phyloP scores from a whole-genome alignment of 2,113 vertebrate genomes.

The Gyps fulvus region DNA sequence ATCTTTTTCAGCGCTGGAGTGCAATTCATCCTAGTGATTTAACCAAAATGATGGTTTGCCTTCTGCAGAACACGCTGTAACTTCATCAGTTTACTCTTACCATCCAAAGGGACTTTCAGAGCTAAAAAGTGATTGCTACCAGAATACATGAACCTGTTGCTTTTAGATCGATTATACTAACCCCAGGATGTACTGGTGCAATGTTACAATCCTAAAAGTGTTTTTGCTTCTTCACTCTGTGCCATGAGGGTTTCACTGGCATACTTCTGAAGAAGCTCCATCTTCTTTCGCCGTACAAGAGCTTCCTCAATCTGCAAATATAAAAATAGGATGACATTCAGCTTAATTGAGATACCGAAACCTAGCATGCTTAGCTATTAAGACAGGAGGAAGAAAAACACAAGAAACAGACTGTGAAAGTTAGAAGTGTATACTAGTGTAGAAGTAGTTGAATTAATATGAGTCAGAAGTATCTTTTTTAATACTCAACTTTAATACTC shows the following conservation, averaged over 20 bases:
- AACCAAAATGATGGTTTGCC: not conserved
- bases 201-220: slow-evolving; percentile 85
- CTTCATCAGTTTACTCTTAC: not conserved
- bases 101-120: not conserved
- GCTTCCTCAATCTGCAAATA: slow-evolving; percentile 90
- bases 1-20: not conserved
- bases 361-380: not conserved
- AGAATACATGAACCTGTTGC: not conserved
- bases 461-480: not conserved
- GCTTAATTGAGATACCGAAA: not conserved
- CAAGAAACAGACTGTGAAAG: not conserved
- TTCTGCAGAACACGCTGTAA: not conserved
- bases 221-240: slow-evolving; percentile 90
- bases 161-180: not conserved
- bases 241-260: slow-evolving; percentile 95
- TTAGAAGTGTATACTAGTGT: not conserved
- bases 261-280: slow-evolving; percentile 96
- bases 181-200: not conserved
- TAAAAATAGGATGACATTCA: not conserved
- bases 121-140: not conserved
- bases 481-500: not conserved
- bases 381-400: not conserved
- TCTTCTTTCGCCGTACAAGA: slow-evolving; percentile 93
- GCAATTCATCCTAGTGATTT: not conserved
- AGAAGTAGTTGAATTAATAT: not conserved